phyloP scores from a whole-genome alignment of 2,888 invertebrate genomes.

The Caenorhabditis sp. region DNA sequence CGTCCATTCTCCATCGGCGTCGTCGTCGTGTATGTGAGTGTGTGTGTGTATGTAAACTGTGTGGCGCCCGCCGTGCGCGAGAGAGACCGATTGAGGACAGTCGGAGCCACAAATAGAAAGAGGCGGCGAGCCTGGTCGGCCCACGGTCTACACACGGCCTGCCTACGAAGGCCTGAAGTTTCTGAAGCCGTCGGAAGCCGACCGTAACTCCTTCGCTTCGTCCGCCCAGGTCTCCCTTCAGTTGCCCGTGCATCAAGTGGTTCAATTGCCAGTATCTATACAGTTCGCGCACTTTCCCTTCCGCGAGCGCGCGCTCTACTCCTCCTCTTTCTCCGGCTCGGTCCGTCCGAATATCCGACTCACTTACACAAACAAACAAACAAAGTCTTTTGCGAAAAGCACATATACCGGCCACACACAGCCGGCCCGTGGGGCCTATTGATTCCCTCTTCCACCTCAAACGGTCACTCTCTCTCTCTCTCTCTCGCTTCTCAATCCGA shows the following conservation, averaged over 20 bases:
- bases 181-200: too few species aligned
- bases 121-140: slow-evolving; percentile 6
- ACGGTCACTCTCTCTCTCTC: slow-evolving; percentile 40
- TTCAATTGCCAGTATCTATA: too few species aligned
- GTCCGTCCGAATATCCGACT: slow-evolving; percentile 53
- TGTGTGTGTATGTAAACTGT: slow-evolving; percentile 49
- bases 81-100: slow-evolving; percentile 35
- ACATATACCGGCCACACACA: slow-evolving; percentile 41
- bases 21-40: slow-evolving; percentile 40
- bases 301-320: slow-evolving; percentile 3
- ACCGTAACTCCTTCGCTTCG: too few species aligned
- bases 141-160: background rate
- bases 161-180: too few species aligned
- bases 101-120: slow-evolving; percentile 46
- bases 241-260: too few species aligned
- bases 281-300: too few species aligned
- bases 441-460: slow-evolving; percentile 18
- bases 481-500: slow-evolving; percentile 22
- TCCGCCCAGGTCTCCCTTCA: too few species aligned
- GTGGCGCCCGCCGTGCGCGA: slow-evolving; percentile 39
- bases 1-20: slow-evolving; percentile 22
- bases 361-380: slow-evolving; percentile 58
- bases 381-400: slow-evolving; percentile 47
- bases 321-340: slow-evolving; percentile 15
- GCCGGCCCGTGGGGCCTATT: slow-evolving; percentile 12